Evolutionary conservation across 2,888 invertebrate genomes (phyloP).

Genomic region (Campaea margaritaria): DNA sequence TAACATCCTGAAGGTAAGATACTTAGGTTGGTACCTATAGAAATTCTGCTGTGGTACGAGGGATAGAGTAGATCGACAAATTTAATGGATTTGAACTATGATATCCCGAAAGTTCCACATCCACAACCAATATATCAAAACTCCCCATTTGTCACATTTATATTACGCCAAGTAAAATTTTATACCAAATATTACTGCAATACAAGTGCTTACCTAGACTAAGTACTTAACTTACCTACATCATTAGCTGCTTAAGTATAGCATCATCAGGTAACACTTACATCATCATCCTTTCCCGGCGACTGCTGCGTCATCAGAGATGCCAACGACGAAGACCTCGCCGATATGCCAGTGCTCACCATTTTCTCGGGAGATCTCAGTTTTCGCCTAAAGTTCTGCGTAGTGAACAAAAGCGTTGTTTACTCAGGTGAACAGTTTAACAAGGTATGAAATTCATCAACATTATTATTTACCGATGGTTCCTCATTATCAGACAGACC

Average conservation of each 20-base stretch:
- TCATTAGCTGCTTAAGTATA: no score
- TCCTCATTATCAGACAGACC: constrained; percentile 78
- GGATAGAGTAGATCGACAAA: no score
- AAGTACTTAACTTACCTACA: not conserved
- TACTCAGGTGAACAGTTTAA: constrained; percentile 3
- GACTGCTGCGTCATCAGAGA: constrained; percentile 74
- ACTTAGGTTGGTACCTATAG: no score
- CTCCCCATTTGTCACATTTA: no score
- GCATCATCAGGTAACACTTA: constrained; percentile 15
- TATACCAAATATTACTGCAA: no score
- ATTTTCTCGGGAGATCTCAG: constrained; percentile 84
- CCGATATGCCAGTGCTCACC: constrained; percentile 70
- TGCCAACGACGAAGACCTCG: constrained; percentile 75
- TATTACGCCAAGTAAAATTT: no score
- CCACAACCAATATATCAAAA: no score
- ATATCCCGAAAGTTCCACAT: no score
- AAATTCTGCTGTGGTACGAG: no score
- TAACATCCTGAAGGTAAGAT: no score
- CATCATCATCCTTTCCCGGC: constrained; percentile 63
- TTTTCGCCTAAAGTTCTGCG: constrained; percentile 87
- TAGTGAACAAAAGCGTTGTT: not conserved
- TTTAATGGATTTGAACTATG: no score
- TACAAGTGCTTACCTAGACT: no score
- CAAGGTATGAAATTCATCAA: constrained; percentile 4
- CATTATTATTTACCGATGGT: constrained; percentile 64